Evolutionary conservation across 1,140 invertebrate genomes (phyloP).

Genomic region (Drosophila dunni): DNA sequence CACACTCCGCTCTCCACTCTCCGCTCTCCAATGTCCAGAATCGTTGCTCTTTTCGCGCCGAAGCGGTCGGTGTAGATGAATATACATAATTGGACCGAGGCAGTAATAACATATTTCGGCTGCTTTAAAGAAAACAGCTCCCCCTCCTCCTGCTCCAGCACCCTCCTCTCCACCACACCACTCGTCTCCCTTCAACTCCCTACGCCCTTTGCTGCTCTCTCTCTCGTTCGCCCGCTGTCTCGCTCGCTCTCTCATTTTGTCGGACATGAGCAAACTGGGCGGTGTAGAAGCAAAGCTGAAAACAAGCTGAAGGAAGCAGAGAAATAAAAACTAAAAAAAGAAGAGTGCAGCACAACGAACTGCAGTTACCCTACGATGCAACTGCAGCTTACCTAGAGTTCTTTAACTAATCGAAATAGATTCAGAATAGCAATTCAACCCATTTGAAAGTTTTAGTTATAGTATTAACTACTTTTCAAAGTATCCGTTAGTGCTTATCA

Average conservation of each 20-base stretch:
- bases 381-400: not conserved
- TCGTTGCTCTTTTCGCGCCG: constrained; percentile 43
- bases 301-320: constrained; percentile 40
- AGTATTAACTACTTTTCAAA: too few relatives aligned
- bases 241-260: constrained; percentile 14
- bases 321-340: not conserved
- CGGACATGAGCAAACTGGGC: constrained; percentile 45
- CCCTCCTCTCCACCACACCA: too few relatives aligned
- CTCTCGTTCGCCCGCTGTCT: not conserved
- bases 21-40: constrained; percentile 17
- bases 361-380: constrained; percentile 4
- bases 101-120: constrained; percentile 64
- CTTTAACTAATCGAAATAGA: too few relatives aligned
- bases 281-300: constrained; percentile 42
- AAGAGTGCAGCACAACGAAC: constrained; percentile 1
- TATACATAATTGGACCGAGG: constrained; percentile 57
- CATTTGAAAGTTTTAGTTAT: too few relatives aligned
- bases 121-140: constrained; percentile 45
- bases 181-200: not conserved
- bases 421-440: too few relatives aligned
- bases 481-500: too few relatives aligned
- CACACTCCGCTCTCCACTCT: too few relatives aligned
- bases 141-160: not conserved
- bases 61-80: constrained; percentile 45
- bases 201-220: not conserved